Base-by-base conservation (phyloP, 1,140 invertebrate species). In the Cyphomyrmex costatus region DNA sequence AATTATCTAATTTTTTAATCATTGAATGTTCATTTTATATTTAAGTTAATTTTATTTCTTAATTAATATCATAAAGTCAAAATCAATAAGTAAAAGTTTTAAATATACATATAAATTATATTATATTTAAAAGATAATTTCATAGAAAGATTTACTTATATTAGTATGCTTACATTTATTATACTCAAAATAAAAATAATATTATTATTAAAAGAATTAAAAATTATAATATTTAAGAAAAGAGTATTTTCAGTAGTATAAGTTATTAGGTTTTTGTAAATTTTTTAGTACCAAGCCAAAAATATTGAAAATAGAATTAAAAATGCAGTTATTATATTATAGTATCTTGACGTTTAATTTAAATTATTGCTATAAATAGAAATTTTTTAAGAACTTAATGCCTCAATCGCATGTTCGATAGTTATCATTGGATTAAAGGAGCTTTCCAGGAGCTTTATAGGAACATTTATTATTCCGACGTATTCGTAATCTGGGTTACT, bases 401-500 rank as follows among this genome's bases (percentile, higher is more conserved):
- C 21, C 12, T 51, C 49, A 46, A 70, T 80, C 21, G 78, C 78
- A 80, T 80, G 78, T 56, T n/a, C 36, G 78, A 70, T 70, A 56
- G 10, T 70, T 70, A 70, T 80, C 77, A 65, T 36, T 0, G 5
- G 24, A 49, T 56, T 80, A 70, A 80, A 70, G 36, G 36, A 56
- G 56, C 58, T 70, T 80, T 42, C 46, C 33, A 70, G 33, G n/a
- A 46, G 30, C 46, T 68, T 68, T 68, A 46, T 46, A 49, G 24
- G 12, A 65, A 51, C 27, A 7, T 51, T 51, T 46, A 61, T 80
- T 80, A 70, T 56, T 56, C 65, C 33, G 61, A 53, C 46, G 65
- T 80, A 80, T 70, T 80, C 46, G 65, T 80, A 80, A 80, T 80
- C 78, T 80, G 6, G 33, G 65, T 58, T 80, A 58, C 16, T 56